These are phyloP conservation scores for Drosophila grimshawi DNA, from an alignment of 1,140 invertebrate genomes.

Conservation along the genomic window DNA sequence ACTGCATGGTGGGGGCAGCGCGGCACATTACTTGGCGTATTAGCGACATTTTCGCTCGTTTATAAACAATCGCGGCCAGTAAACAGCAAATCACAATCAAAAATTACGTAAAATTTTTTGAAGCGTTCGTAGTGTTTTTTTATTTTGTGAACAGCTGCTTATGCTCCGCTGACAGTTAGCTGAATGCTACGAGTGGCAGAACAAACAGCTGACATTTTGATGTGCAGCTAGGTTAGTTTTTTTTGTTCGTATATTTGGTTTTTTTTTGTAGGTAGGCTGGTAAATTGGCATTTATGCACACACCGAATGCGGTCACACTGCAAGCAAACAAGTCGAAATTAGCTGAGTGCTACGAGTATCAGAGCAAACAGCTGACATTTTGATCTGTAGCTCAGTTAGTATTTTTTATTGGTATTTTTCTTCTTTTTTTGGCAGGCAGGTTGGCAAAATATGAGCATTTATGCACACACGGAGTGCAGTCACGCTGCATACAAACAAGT, in stretches of 20 bases:
- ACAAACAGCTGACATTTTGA: not conserved
- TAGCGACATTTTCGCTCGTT: constrained; percentile 56
- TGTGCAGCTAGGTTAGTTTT: not conserved
- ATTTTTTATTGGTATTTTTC: constrained; percentile 9
- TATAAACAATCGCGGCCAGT: constrained; percentile 26
- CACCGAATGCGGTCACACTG: constrained; percentile 20
- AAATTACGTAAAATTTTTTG: constrained; percentile 77
- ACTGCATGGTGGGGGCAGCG: constrained; percentile 52
- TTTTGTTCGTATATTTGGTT: not conserved
- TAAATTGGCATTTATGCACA: constrained; percentile 16
- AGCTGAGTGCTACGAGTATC: not conserved
- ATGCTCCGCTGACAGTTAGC: constrained; percentile 7
- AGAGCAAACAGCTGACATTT: too few species aligned
- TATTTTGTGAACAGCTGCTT: constrained; percentile 58
- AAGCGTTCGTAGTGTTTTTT: constrained; percentile 50
- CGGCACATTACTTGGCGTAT: constrained; percentile 62
- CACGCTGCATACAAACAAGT: constrained; percentile 37
- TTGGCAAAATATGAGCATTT: constrained; percentile 12
- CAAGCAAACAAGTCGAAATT: not conserved
- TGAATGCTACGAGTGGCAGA: constrained; percentile 9
- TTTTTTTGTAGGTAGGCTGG: too few species aligned
- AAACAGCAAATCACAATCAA: constrained; percentile 42
- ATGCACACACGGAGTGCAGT: constrained; percentile 17
- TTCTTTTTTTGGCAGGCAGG: too few species aligned
- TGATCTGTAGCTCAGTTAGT: constrained; percentile 1